Percentiles rank a stretch among this genome's conserved stretches.
Conservation (phyloP, 2,888 invertebrate species). For the Sepiola atlantica region DNA sequence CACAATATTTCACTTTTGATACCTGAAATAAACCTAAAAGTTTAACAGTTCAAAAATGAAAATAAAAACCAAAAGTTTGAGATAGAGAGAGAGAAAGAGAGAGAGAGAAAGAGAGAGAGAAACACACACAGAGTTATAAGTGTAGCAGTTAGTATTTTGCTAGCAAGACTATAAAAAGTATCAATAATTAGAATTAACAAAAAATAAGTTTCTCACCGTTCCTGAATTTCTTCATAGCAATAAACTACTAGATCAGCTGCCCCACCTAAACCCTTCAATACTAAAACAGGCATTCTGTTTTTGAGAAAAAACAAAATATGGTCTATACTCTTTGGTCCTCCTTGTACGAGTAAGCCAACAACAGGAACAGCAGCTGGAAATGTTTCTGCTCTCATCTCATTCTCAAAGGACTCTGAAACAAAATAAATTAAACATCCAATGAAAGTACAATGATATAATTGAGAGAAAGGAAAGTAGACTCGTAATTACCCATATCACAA, state of each 20-base stretch:
- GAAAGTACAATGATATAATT: not conserved
- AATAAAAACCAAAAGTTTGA: too few relatives aligned
- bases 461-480: not conserved
- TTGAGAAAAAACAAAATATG: conserved; percentile 71
- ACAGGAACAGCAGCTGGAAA: conserved; percentile 65
- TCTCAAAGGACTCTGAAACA: conserved; percentile 45
- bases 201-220: conserved; percentile 58
- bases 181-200: not conserved
- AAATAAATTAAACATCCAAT: not conserved
- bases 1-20: too few relatives aligned
- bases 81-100: too few relatives aligned
- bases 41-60: too few relatives aligned
- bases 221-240: conserved; percentile 71
- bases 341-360: conserved; percentile 74
- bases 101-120: not conserved
- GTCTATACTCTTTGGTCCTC: conserved; percentile 71
- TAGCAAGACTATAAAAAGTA: not conserved
- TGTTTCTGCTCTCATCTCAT: conserved; percentile 38
- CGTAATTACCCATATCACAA: too few relatives aligned
- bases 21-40: too few relatives aligned
- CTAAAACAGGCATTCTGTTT: conserved; percentile 73
- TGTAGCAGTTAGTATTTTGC: not conserved
- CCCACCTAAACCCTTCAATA: conserved; percentile 73
- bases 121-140: not conserved
- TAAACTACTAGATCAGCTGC: conserved; percentile 73